These are phyloP conservation scores for Gnatocerus cornutus DNA, from an alignment of 2,888 invertebrate species.

Conservation along the genomic window DNA sequence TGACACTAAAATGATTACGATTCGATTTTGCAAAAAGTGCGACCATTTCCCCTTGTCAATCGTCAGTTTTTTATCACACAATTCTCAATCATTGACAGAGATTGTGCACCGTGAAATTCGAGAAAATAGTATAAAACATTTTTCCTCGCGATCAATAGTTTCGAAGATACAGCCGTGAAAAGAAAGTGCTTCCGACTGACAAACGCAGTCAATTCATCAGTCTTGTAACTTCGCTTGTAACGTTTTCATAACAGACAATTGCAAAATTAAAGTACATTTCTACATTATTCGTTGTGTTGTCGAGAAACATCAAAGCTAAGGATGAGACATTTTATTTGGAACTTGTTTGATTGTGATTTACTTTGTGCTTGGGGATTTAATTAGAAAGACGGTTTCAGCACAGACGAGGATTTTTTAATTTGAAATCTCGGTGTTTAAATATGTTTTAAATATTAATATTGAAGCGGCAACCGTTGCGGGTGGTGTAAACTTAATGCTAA, in stretches of 20 bases:
- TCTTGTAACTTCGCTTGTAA: background rate
- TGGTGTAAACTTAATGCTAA: conserved; percentile 22
- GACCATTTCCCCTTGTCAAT: background rate
- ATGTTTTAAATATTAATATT: conserved; percentile 1
- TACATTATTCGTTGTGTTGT: too few relatives aligned
- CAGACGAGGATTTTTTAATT: background rate
- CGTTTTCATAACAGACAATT: too few relatives aligned
- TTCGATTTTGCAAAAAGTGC: too few relatives aligned
- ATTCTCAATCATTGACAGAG: background rate
- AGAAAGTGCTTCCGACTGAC: conserved; percentile 1
- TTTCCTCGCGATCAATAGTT: background rate
- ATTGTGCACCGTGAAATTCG: background rate
- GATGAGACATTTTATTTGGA: too few relatives aligned
- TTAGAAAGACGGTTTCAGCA: too few relatives aligned
- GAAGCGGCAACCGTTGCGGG: background rate
- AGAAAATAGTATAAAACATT: background rate
- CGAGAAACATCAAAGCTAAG: too few relatives aligned
- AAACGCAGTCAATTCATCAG: background rate
- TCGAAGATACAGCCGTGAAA: conserved; percentile 1
- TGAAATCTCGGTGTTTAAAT: too few relatives aligned
- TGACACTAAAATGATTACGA: too few relatives aligned
- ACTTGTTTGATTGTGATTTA: too few relatives aligned
- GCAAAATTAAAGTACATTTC: too few relatives aligned
- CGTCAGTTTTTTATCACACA: background rate
- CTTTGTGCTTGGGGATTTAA: too few relatives aligned